Conservation (phyloP, 2,113 vertebrate species). For the Propithecus coquereli region DNA sequence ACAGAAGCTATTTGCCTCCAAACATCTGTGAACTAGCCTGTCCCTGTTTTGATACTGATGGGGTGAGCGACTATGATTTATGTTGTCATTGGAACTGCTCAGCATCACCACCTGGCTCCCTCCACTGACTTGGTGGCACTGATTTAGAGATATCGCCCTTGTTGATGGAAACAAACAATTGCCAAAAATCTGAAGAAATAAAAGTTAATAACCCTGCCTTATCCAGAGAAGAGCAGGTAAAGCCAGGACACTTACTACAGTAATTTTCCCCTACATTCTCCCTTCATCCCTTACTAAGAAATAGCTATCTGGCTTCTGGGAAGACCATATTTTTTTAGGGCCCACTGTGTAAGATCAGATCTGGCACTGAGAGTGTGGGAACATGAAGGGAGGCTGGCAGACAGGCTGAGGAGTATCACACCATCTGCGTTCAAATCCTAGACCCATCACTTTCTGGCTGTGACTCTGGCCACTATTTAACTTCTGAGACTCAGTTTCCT, state of each 20-base stretch:
- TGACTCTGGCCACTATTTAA: background rate
- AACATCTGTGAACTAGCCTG: background rate
- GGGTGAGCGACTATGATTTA: background rate
- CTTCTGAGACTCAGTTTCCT: background rate
- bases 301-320: background rate
- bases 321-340: background rate
- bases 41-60: background rate
- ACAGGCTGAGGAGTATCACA: background rate
- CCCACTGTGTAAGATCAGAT: background rate
- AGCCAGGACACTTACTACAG: background rate
- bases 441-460: rapidly evolving
- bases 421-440: background rate
- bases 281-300: background rate
- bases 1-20: background rate
- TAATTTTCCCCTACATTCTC: background rate
- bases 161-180: slow-evolving; percentile 2
- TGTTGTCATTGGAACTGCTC: background rate
- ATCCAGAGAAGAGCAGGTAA: background rate
- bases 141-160: slow-evolving; percentile 7
- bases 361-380: background rate
- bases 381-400: rapidly evolving
- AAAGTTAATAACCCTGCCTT: background rate
- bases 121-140: background rate
- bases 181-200: slow-evolving; percentile 1
- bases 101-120: background rate